Evolutionary conservation across 2,797 vertebrate species (phyloP), one percentile per base, ranked within the genome.

Genomic region (Pteropus rufus): DNA sequence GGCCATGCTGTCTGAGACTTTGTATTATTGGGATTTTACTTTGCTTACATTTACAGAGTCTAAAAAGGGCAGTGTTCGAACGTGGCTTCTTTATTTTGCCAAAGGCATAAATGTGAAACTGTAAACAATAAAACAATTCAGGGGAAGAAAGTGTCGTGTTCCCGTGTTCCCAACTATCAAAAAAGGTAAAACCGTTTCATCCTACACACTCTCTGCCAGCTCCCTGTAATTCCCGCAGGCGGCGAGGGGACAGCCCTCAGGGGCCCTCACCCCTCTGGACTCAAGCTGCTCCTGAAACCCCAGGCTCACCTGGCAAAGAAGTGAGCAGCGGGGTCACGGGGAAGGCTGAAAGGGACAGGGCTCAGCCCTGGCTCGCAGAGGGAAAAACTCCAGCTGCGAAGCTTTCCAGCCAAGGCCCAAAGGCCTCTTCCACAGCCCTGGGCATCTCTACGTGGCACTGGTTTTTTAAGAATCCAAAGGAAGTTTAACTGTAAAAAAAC

Each of bases 371-470:
- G 75, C n/a, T 10, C 0, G 34, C 26, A 12, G 23, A 4, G 10
- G 21, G 52, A 3, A 14, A 29, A 31, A 9, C 0, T 16, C 26
- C 12, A 4, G 24, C 0, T 10, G 56, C 2, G 7, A 54, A 8
- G 39, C 5, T 0, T 0, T 0, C 26, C 2, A 8, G 23, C 15
- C 0, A 12, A 3, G 15, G 34, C 52, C 12, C 3, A 0, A 0
- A 54, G 54, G 21, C 24, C 6, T 0, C 49, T 2, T 12, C 15
- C 1, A 15, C 29, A 18, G 31, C 56, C 41, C 70, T 15, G 44
- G 64, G 19, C 1, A 0, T 21, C 31, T 18, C 23, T 5, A 26
- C 0, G 9, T 0, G 3, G n/a, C 23, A 26, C 34, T 4, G 0
- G 54, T 41, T 65, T 49, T 29, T 24, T 39, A 69, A 31, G 58